Conservation (phyloP, 2,113 vertebrate species). For the Ursus arctos region DNA sequence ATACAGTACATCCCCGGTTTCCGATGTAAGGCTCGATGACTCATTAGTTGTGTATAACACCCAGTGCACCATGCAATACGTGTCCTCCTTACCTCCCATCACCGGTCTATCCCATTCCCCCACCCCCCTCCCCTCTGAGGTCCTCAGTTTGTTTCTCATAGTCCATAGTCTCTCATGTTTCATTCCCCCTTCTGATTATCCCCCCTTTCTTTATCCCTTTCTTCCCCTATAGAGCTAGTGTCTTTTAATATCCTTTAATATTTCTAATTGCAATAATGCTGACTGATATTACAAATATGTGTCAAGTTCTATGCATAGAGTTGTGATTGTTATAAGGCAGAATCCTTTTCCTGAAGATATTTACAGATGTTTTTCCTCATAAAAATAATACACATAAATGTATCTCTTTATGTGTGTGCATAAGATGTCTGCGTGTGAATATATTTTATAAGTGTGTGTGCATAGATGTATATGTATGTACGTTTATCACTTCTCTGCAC, state of each 20-base stretch:
- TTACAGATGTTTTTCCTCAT: not conserved
- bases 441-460: not conserved
- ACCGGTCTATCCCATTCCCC: too few relatives aligned
- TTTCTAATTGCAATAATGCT: not conserved
- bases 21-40: too few relatives aligned
- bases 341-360: not conserved
- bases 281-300: not conserved
- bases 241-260: not conserved
- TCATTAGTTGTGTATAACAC: too few relatives aligned
- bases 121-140: too few relatives aligned
- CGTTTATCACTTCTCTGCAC: not conserved
- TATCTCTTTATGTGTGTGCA: not conserved
- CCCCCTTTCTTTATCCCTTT: too few relatives aligned
- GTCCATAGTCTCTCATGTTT: too few relatives aligned
- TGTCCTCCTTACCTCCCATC: too few relatives aligned
- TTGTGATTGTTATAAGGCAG: not conserved
- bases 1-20: too few relatives aligned
- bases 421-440: not conserved
- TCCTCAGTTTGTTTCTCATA: too few relatives aligned
- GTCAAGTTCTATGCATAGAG: not conserved
- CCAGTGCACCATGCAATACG: too few relatives aligned
- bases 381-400: not conserved
- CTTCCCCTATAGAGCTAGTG: not conserved
- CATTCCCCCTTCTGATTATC: too few relatives aligned
- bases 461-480: not conserved